Base-by-base conservation (phyloP, 2,113 vertebrate species). In the Egretta garzetta region DNA sequence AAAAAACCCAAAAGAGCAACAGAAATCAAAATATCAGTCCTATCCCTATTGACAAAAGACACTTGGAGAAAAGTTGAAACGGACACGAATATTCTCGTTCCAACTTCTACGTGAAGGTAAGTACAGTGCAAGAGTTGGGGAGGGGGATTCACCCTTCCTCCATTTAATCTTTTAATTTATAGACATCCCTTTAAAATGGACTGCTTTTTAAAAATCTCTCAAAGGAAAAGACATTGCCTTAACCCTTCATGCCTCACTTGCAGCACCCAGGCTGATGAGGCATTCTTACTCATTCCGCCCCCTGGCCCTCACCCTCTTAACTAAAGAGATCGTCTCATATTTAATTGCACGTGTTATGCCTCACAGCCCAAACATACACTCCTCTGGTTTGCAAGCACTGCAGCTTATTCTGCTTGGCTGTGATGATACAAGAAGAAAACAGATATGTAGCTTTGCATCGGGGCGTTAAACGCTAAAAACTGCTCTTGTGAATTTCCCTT, bases 21-120 rank as follows among this genome's bases (percentile, higher is more conserved):
- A 77, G 22, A 80, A 79, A 63, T 32, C 5, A 82, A 88, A 88
- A 21, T 8, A 77, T 8, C 16, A 39, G 20, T 74, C 21, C 91
- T 63, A 81, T 45, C 43, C 80, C 66, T 92, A 23, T 47, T 60
- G 52, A 91, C 90, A 93, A 95, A 93, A 96, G 93, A 70, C 24
- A 79, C 80, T 80, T 89, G 63, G 73, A 93, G 95, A 96, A 89
- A 97, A 72, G 76, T 53, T 21, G 18, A 94, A 88, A 80, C 63
- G 70, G 66, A 85, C 93, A 70, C 3, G 0, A 60, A 45, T 55
- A 52, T n/a, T 75, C 27, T 59, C 70, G 32, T 64, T 93, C 80
- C 41, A 76, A 66, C 27, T 80, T 32, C 41, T 62, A 13, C 66
- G 43, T 41, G 52, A 52, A 84, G 30, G 23, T 15, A 83, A 77